Base-by-base conservation (phyloP, 2,113 vertebrate species). In the Caretta caretta region DNA sequence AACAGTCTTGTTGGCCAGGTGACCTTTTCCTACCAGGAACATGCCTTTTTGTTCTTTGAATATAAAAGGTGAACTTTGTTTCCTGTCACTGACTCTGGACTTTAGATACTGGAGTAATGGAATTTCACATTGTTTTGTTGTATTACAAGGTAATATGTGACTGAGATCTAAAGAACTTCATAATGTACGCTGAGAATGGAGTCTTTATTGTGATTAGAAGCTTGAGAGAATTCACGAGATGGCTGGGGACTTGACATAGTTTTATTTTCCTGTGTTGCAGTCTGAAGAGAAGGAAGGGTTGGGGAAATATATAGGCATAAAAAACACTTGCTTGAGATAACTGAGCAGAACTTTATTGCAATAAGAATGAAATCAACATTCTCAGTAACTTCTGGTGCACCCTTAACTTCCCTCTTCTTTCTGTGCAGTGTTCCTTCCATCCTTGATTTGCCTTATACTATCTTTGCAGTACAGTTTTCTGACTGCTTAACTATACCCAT, bases 351-450 rank as follows among this genome's bases (percentile, higher is more conserved):
- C 59, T 79, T 51, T 90, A 75, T 54, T 83, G 56, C 50, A 72
- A 25, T 85, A 78, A 89, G 93, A 90, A 96, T 86, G 83, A 93
- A 46, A 46, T 56, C 81, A 93, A 79, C 93, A 93, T 42, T 96
- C 83, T 53, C 38, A 96, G 88, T 31, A 1, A 0, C 84, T 88
- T 89, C 46, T 57, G 42, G n/a, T 83, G 59, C 17, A 5, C 79
- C 51, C 84, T 85, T 69, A n/a, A n/a, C 16, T 35, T 69, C 16
- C 35, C 16, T 9, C 53, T 96, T 89, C 75, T 85, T 16, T 92
- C 7, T 83, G 59, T 92, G 81, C 88, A 94, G 95, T 92, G 56
- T 91, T 94, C 94, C 89, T 93, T 95, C 94, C 46, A 5, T 92
- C 90, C 80, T 92, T 76, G 38, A 46, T 87, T 88, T 69, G 6